Conservation (phyloP, 1,140 invertebrate genomes). For the Phthorimaea operculella region DNA sequence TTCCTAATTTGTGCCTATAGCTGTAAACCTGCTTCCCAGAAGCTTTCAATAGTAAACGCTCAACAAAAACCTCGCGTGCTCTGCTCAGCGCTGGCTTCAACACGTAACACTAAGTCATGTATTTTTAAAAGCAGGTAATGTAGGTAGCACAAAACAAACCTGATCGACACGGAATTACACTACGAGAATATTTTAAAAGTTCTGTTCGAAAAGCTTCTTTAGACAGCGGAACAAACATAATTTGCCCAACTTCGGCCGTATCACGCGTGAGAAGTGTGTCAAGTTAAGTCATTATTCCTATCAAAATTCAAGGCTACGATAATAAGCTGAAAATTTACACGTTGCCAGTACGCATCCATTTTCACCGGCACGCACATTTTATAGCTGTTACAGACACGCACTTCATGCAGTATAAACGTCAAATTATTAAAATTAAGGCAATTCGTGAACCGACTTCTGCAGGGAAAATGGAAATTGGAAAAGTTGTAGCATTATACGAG, state of each 20-base stretch:
- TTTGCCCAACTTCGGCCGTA: not conserved
- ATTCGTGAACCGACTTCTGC: slow-evolving; percentile 27
- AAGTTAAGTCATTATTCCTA: slow-evolving; percentile 18
- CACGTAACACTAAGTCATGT: too few relatives aligned
- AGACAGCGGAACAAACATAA: not conserved
- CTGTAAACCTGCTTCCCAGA: too few relatives aligned
- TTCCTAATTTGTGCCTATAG: too few relatives aligned
- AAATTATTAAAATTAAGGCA: slow-evolving; percentile 34
- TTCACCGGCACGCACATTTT: slow-evolving; percentile 36
- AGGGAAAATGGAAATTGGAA: slow-evolving; percentile 26
- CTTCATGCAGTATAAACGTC: slow-evolving; percentile 30
- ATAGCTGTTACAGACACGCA: slow-evolving; percentile 30
- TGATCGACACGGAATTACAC: too few relatives aligned
- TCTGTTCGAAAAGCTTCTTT: not conserved
- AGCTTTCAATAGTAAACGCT: too few relatives aligned
- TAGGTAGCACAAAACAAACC: too few relatives aligned
- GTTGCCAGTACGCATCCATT: slow-evolving; percentile 32
- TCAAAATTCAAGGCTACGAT: slow-evolving; percentile 32
- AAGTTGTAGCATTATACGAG: slow-evolving; percentile 14
- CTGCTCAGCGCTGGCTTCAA: too few relatives aligned
- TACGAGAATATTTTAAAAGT: too few relatives aligned
- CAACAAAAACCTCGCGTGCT: too few relatives aligned
- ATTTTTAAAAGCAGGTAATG: too few relatives aligned
- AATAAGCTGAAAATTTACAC: slow-evolving; percentile 40
- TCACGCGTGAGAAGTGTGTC: slow-evolving; percentile 14